Evolutionary conservation across 1,140 invertebrate genomes (phyloP), one percentile per base, ranked within the genome.

Genomic region (Philopotamus ludificatus): DNA sequence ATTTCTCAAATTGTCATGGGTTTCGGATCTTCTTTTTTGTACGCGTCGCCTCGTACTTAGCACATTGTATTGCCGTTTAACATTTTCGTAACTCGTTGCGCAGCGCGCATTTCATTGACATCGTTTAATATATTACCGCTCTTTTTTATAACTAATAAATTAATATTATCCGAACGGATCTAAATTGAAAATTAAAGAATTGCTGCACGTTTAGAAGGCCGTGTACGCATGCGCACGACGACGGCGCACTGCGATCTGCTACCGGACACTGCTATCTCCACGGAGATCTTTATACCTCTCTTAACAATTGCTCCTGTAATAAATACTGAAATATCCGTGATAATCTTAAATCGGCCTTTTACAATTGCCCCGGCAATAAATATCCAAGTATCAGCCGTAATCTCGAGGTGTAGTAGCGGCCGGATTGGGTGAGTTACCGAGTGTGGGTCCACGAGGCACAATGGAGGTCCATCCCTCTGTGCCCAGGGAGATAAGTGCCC

Each of bases 371-470:
- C 53, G 18, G 57, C 51, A 68, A 68, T 68, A 68, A 68, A 68
- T 68, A 68, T 68, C 39, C 25, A 64, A 68, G 65, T 68, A 68
- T 67, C 66, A 51, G 66, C 3, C 26, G 50, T 59, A 59, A 63
- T 63, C 54, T 67, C 47, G 42, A 34, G 26, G 63, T n/a, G n/a
- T n/a, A n/a, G n/a, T 39, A 42, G 34, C 62, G 65, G 50, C 28
- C 58, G 39, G 58, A 55, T 26, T 22, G 58, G 23, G 26, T 22
- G 39, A 66, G 23, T 53, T 65, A 26, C 34, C n/a, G 55, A 16
- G 20, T 15, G 21, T 22, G 45, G 22, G 60, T 25, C n/a, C n/a
- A n/a, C n/a, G n/a, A n/a, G n/a, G n/a, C n/a, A n/a, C 21, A 7
- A 41, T 41, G 9, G n/a, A 10, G 39, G 20, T 49, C 16, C 20